Conservation (phyloP, 2,888 invertebrate genomes). For the Cinara cedri region DNA sequence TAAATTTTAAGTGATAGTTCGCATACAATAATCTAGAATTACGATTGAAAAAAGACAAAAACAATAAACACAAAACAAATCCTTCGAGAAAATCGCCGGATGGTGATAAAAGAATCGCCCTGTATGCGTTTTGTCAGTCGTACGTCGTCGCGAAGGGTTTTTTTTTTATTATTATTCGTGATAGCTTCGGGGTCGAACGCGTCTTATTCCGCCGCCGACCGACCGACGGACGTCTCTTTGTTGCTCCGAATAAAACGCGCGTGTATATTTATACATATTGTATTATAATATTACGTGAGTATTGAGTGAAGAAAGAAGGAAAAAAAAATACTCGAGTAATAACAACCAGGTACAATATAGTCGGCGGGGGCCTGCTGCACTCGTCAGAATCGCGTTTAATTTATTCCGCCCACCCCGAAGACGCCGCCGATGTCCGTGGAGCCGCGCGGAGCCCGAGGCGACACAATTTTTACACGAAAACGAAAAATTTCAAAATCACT, state of each 20-base stretch:
- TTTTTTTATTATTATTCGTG: slow-evolving; percentile 27
- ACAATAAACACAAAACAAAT: too few species aligned
- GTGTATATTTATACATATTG: background rate
- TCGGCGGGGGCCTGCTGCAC: slow-evolving; percentile 27
- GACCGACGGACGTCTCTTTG: slow-evolving; percentile 36
- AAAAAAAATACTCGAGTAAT: slow-evolving; percentile 13
- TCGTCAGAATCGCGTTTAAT: slow-evolving; percentile 52
- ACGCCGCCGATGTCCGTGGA: background rate
- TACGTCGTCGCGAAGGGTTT: slow-evolving; percentile 5
- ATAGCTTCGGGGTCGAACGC: slow-evolving; percentile 43
- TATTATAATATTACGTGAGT: background rate
- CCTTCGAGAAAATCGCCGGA: too few species aligned
- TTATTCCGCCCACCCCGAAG: slow-evolving; percentile 56
- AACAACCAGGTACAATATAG: slow-evolving; percentile 33
- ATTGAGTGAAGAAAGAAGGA: background rate
- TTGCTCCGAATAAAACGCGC: slow-evolving; percentile 25
- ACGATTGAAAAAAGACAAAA: too few species aligned
- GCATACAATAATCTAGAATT: too few species aligned
- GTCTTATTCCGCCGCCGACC: slow-evolving; percentile 22
- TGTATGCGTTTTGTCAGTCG: background rate
- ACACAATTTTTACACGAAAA: slow-evolving; percentile 37
- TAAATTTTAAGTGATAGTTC: too few species aligned
- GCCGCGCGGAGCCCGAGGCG: slow-evolving; percentile 30
- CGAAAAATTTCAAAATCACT: slow-evolving; percentile 14
- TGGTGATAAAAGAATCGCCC: too few species aligned